phyloP scores from a whole-genome alignment of 2,888 invertebrate genomes.

The Noctuana brunneofusca region DNA sequence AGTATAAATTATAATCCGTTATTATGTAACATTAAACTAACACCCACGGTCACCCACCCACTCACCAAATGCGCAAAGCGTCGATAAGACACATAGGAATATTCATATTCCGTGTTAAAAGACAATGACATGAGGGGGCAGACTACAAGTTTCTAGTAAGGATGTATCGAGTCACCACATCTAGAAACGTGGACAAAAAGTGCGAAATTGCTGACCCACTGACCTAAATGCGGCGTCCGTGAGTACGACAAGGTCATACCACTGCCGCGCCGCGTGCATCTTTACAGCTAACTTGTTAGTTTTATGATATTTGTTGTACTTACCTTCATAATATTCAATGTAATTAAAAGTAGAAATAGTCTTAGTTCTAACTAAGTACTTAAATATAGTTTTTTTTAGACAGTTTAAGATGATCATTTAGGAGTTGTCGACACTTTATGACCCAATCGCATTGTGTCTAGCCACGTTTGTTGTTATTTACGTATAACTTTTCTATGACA shows the following conservation, averaged over 20 bases:
- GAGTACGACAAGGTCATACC: constrained; percentile 69
- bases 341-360: no score
- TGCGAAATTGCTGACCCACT: constrained; percentile 64
- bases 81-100: not conserved
- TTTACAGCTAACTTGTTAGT: constrained; percentile 29
- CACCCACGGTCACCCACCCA: no score
- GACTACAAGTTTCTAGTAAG: constrained; percentile 39
- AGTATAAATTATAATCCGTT: no score
- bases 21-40: no score
- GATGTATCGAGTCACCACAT: constrained; percentile 36
- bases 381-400: no score
- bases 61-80: no score
- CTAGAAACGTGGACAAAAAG: constrained; percentile 39
- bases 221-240: constrained; percentile 70
- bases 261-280: constrained; percentile 45
- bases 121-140: not conserved
- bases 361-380: no score
- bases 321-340: not conserved
- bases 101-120: not conserved
- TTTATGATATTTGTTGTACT: constrained; percentile 36
- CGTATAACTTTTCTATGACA: no score
- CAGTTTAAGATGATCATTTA: no score
- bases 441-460: no score
- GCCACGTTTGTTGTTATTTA: no score
- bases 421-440: no score